These are phyloP conservation scores for Isichthys henryi DNA, from an alignment of 2,113 vertebrate genomes.

Conservation along the genomic window DNA sequence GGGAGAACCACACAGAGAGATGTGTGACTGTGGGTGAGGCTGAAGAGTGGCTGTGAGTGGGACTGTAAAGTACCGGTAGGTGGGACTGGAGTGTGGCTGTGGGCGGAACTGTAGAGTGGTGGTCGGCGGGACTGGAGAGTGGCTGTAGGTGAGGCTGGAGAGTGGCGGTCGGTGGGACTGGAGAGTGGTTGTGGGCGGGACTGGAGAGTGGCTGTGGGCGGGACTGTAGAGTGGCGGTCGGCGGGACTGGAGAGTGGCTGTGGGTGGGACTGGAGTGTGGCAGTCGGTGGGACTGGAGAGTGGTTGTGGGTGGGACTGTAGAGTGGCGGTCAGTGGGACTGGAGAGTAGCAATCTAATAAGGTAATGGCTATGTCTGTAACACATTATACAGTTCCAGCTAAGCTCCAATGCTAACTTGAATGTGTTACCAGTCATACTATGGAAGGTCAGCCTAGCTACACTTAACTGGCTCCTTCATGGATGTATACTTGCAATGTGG, in stretches of 20 bases:
- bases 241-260: no score
- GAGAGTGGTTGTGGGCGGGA: not conserved
- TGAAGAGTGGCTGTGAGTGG: no score
- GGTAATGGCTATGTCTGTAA: not conserved
- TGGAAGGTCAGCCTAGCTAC: not conserved
- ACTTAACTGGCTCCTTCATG: not conserved
- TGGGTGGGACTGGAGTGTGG: not conserved
- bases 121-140: no score
- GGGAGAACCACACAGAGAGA: not conserved
- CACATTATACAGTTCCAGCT: not conserved
- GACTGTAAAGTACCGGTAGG: not conserved
- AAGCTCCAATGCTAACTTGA: no score
- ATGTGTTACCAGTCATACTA: no score
- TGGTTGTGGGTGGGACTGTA: not conserved
- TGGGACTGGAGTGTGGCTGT: not conserved
- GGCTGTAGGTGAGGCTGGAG: not conserved
- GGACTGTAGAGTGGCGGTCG: not conserved
- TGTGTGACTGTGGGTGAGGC: not conserved
- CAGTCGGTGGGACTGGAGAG: no score
- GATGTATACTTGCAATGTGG: not conserved
- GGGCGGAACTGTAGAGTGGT: not conserved
- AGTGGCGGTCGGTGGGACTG: not conserved
- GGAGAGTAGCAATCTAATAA: not conserved
- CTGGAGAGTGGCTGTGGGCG: not conserved
- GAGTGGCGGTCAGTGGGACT: not conserved